A percentile compares a stretch with the other conserved stretches of the same genome.
Conservation (phyloP, 1,140 invertebrate species). For the Campodea augens region DNA sequence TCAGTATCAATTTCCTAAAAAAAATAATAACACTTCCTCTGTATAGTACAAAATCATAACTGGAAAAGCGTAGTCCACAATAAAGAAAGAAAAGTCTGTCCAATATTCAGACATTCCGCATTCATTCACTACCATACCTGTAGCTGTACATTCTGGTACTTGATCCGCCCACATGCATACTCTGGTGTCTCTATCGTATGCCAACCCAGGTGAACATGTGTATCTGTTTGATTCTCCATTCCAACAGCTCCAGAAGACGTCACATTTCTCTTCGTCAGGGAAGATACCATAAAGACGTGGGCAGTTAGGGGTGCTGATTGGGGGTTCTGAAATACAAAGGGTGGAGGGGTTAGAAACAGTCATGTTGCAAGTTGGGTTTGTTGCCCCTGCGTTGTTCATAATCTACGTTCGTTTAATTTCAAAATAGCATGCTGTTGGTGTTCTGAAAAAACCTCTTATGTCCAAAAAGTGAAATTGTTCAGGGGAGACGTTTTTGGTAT, state of each 20-base stretch:
- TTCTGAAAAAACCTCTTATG: too few relatives aligned
- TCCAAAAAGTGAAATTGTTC: too few relatives aligned
- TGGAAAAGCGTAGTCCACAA: too few relatives aligned
- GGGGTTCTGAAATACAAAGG: slow-evolving; percentile 39
- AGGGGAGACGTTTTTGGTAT: too few relatives aligned
- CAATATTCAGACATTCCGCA: background rate
- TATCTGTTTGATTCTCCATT: slow-evolving; percentile 82
- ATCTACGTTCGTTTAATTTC: too few relatives aligned
- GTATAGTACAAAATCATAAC: slow-evolving; percentile 1
- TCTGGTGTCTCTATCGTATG: slow-evolving; percentile 75
- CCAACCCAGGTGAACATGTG: slow-evolving; percentile 81
- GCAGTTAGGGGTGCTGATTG: slow-evolving; percentile 69
- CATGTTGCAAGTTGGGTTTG: too few relatives aligned
- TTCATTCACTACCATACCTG: slow-evolving; percentile 52
- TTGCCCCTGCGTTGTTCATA: too few relatives aligned
- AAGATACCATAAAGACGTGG: slow-evolving; percentile 79
- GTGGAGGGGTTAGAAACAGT: too few relatives aligned
- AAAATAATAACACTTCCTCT: too few relatives aligned
- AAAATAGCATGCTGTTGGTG: too few relatives aligned
- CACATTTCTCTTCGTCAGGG: slow-evolving; percentile 67
- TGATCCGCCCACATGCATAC: slow-evolving; percentile 92
- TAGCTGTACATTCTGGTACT: slow-evolving; percentile 78
- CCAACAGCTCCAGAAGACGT: slow-evolving; percentile 92
- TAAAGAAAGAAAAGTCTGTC: too few relatives aligned
- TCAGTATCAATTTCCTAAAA: too few relatives aligned